phyloP scores from a whole-genome alignment of 30 jellyfish, hydroid and myxozoan genomes.

The Phacellophora camtschatica region DNA sequence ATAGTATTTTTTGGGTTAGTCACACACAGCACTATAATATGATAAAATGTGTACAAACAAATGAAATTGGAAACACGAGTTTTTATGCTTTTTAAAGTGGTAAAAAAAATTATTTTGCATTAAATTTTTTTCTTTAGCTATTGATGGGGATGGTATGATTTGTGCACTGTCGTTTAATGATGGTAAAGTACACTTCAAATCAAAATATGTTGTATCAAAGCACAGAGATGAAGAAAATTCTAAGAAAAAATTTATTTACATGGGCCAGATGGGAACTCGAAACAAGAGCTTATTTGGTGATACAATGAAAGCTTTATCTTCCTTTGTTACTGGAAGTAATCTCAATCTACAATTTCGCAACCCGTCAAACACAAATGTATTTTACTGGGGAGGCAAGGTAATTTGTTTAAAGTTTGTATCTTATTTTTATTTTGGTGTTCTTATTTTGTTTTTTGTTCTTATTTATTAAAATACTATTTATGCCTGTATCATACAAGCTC shows the following conservation, averaged over 20 bases:
- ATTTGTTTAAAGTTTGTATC: neutral
- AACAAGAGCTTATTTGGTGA: constrained; percentile 47
- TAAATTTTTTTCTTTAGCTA: constrained; percentile 51
- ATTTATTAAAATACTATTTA: too few relatives aligned
- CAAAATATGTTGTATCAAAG: constrained; percentile 84
- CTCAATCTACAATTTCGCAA: constrained; percentile 75
- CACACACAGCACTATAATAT: too few relatives aligned
- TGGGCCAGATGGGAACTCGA: constrained; percentile 99
- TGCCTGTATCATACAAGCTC: too few relatives aligned
- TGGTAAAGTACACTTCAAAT: constrained; percentile 89
- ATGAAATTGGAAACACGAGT: too few relatives aligned
- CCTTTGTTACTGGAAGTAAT: constrained; percentile 67
- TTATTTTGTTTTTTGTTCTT: neutral
- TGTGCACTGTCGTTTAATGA: constrained; percentile 75
- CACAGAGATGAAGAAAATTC: constrained; percentile 74
- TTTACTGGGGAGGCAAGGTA: constrained; percentile 99
- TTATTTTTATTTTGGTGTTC: neutral
- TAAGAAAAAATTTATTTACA: constrained; percentile 60
- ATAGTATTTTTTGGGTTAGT: too few relatives aligned
- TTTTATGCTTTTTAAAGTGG: neutral
- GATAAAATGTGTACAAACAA: too few relatives aligned
- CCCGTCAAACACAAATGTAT: constrained; percentile 96
- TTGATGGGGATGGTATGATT: constrained; percentile 99
- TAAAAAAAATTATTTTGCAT: neutral
- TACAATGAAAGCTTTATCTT: constrained; percentile 61